Percentiles rank a stretch among this genome's conserved stretches.
Evolutionary conservation across 2,797 vertebrate genomes (phyloP).

Genomic region (Hippocampus kuda): DNA sequence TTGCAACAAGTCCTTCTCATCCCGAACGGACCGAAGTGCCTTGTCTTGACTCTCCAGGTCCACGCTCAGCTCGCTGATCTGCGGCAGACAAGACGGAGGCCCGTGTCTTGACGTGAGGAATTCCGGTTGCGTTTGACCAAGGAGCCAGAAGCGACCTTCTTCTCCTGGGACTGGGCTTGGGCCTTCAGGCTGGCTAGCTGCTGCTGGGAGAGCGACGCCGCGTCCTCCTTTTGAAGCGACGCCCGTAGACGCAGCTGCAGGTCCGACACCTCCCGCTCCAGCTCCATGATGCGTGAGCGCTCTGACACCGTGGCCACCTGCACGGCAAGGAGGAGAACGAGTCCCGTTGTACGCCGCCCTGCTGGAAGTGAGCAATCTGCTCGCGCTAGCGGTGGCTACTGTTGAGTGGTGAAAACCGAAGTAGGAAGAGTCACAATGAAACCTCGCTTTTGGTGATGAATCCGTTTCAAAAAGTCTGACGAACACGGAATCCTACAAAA

Average conservation of each 20-base stretch:
- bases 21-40: slow-evolving; percentile 61
- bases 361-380: not conserved
- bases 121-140: not conserved
- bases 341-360: not conserved
- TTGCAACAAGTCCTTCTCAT: slow-evolving; percentile 68
- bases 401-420: no score
- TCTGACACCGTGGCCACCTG: slow-evolving; percentile 96
- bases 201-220: slow-evolving; percentile 73
- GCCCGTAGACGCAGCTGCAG: slow-evolving; percentile 78
- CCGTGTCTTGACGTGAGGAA: slow-evolving; percentile 24
- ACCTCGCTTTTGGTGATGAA: no score
- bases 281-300: slow-evolving; percentile 95
- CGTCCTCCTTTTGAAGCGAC: slow-evolving; percentile 66
- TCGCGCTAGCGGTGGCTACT: not conserved
- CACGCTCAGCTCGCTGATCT: slow-evolving; percentile 70
- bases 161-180: slow-evolving; percentile 68
- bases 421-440: no score
- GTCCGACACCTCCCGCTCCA: slow-evolving; percentile 85
- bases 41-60: slow-evolving; percentile 78
- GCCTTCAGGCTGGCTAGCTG: slow-evolving; percentile 77
- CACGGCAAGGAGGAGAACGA: slow-evolving; percentile 5
- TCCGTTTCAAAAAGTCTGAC: no score
- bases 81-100: slow-evolving; percentile 53
- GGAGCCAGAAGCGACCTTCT: slow-evolving; percentile 59
- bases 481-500: not conserved